Base-by-base conservation (phyloP, 2,888 invertebrate genomes). In the Oscheius sp. region DNA sequence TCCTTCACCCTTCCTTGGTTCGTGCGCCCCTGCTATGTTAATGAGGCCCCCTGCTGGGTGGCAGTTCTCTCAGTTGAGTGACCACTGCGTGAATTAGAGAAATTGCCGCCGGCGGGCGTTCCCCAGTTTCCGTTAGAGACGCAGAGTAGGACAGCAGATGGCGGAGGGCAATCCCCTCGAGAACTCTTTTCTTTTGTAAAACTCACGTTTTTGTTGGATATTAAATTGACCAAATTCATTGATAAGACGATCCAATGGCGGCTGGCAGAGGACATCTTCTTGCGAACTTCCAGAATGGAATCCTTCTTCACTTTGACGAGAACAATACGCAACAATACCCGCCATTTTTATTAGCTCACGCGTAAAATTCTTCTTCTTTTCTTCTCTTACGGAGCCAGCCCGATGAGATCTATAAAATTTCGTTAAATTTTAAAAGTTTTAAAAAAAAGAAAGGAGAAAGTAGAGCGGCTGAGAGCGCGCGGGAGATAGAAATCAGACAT, bases 291-390 rank as follows among this genome's bases (percentile, higher is more conserved):
- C 69, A 0, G 69, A 70, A 21, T 70, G 69, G 25, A 70, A 70
- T 21, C 69, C 69, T 18, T 70, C 69, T 43, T 70, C 69, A 25
- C 69, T 70, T 21, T 45, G 53, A 23, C 69, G 69, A 12, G 69
- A 70, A 23, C 27, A 70, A 27, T 41, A 70, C 1, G 52, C 27
- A 29, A 21, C 49, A 18, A 52, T 25, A 66, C 66, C 66, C 66
- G 66, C 66, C 66, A 66, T 66, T 63, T 49, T 18, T 9, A 45
- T 18, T 49, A 49, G 3, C 35, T 35, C 35, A 35, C 35, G 35
- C 35, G 35, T 9, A 35, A n/a, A n/a, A n/a, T 45, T 9, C 21
- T 49, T 49, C 13, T 49, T n/a, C 21, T 25, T 25, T 18, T n/a
- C 46, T 25, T 23, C n/a, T 27, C 7, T n/a, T 27, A 27, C 49